Evolutionary conservation across 2,888 invertebrate species (phyloP).

Genomic region (Nemotelus nigrinus): DNA sequence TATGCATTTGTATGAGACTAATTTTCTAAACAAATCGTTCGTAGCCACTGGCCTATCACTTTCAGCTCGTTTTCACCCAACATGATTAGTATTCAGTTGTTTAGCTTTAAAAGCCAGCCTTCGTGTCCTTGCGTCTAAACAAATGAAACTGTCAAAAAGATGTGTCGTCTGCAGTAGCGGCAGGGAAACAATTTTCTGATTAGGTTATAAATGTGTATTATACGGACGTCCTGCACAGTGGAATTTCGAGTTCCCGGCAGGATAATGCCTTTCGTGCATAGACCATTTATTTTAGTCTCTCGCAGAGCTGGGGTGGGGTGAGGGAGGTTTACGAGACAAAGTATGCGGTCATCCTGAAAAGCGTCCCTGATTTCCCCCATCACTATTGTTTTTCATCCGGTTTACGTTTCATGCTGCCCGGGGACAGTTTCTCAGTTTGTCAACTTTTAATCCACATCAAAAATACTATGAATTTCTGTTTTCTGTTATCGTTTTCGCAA

Average conservation of each 20-base stretch:
- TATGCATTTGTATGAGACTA: too few species aligned
- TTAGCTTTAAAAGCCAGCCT: slow-evolving; percentile 41
- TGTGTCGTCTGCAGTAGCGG: slow-evolving; percentile 45
- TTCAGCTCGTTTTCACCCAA: slow-evolving; percentile 1
- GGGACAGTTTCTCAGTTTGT: slow-evolving; percentile 45
- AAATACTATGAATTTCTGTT: slow-evolving; percentile 47
- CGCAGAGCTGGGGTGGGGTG: background rate
- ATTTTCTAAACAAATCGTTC: background rate
- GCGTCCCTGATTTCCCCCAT: background rate
- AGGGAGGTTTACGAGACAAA: background rate
- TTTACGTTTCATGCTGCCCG: slow-evolving; percentile 28
- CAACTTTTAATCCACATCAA: slow-evolving; percentile 50
- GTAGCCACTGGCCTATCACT: background rate
- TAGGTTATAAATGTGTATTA: slow-evolving; percentile 39
- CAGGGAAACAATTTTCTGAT: slow-evolving; percentile 46
- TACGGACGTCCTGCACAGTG: slow-evolving; percentile 7
- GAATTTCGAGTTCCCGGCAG: slow-evolving; percentile 8
- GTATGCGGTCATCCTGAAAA: slow-evolving; percentile 17
- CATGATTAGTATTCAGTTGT: slow-evolving; percentile 41
- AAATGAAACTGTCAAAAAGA: slow-evolving; percentile 48
- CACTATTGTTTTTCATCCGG: background rate
- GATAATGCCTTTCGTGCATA: slow-evolving; percentile 27
- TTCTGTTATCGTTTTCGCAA: slow-evolving; percentile 64
- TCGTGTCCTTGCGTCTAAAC: slow-evolving; percentile 36
- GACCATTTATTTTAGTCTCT: slow-evolving; percentile 24